A percentile compares a stretch with the other conserved stretches of the same genome.
Conservation (phyloP, 2,797 vertebrate species). For the Agapornis canus region DNA sequence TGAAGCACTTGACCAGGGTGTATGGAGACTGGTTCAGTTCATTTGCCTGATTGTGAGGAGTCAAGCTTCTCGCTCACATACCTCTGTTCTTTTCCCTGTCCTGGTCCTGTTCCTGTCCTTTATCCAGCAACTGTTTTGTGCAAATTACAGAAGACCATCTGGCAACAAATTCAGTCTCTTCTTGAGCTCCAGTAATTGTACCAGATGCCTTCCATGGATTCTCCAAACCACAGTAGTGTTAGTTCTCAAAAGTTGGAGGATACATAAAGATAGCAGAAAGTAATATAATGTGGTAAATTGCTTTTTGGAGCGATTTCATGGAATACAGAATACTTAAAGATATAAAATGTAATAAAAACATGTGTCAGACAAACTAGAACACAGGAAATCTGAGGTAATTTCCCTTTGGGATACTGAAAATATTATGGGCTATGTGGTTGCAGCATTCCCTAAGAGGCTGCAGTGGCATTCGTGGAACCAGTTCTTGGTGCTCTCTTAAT, state of each 20-base stretch:
- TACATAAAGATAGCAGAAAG: constrained; percentile 60
- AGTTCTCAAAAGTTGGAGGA: constrained; percentile 47
- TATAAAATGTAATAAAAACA: constrained; percentile 52
- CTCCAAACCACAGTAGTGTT: constrained; percentile 45
- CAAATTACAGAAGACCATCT: constrained; percentile 19
- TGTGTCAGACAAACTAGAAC: constrained; percentile 32
- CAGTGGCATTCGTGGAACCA: not conserved
- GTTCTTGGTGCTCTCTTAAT: not conserved
- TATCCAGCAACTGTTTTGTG: not conserved
- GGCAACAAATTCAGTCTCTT: not conserved
- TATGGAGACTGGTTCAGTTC: not conserved
- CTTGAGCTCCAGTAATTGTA: constrained; percentile 28
- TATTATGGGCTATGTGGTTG: not conserved
- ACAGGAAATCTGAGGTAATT: constrained; percentile 63
- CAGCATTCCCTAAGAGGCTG: not conserved
- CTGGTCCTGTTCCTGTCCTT: not conserved
- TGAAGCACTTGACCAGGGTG: not conserved
- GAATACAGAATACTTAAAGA: constrained; percentile 34
- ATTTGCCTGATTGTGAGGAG: not conserved
- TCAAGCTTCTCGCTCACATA: not conserved
- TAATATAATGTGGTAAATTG: constrained; percentile 49
- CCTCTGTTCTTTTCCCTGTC: not conserved
- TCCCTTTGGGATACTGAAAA: constrained; percentile 50
- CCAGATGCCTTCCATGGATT: constrained; percentile 40
- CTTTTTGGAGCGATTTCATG: constrained; percentile 57